Evolutionary conservation across 2,888 invertebrate genomes (phyloP).

Genomic region (Leptopilina syphax): DNA sequence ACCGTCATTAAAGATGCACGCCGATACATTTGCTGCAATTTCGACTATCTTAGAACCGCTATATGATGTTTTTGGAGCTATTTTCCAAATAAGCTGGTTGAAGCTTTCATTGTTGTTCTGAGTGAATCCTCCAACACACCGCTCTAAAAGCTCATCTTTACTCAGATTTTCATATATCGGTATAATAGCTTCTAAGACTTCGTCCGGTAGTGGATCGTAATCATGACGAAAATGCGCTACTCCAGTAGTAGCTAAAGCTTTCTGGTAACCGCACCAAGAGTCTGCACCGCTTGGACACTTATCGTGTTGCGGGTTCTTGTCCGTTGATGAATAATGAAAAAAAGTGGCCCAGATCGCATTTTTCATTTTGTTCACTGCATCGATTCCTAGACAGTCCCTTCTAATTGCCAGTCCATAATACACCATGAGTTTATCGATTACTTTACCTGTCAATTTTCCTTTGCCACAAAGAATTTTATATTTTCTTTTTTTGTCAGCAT

Average conservation of each 20-base stretch:
- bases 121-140: slow-evolving; percentile 57
- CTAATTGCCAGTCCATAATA: slow-evolving; percentile 52
- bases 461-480: not conserved
- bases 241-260: slow-evolving; percentile 42
- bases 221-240: slow-evolving; percentile 46
- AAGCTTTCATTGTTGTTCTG: slow-evolving; percentile 56
- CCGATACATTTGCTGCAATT: not conserved
- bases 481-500: not conserved
- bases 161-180: slow-evolving; percentile 51
- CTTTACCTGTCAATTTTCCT: not conserved
- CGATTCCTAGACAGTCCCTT: slow-evolving; percentile 45
- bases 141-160: slow-evolving; percentile 45
- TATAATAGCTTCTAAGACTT: slow-evolving; percentile 47
- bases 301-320: slow-evolving; percentile 53
- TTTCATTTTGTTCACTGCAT: slow-evolving; percentile 54
- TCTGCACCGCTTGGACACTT: slow-evolving; percentile 53
- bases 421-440: slow-evolving; percentile 22
- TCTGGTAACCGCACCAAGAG: slow-evolving; percentile 58
- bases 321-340: slow-evolving; percentile 53
- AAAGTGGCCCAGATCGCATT: slow-evolving; percentile 54
- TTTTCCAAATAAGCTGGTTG: slow-evolving; percentile 47
- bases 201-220: slow-evolving; percentile 4
- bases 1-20: slow-evolving; percentile 52
- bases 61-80: slow-evolving; percentile 57
- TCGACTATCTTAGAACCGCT: slow-evolving; percentile 75